Percentiles rank a stretch among this genome's conserved stretches.
phyloP scores from a whole-genome alignment of 92 coral and sea anemone species.

The Pocillopora meandrina region DNA sequence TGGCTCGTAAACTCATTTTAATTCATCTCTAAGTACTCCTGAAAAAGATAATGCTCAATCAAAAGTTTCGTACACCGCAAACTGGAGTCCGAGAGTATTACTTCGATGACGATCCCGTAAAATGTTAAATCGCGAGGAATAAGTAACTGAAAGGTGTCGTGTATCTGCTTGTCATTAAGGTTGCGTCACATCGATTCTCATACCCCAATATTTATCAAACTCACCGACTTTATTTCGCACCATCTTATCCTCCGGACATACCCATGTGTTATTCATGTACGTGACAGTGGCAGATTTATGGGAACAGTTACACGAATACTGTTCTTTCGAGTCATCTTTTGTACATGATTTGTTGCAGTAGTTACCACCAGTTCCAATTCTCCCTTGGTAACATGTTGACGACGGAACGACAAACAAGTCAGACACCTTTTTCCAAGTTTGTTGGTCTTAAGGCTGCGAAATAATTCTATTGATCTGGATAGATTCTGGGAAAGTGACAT shows the following conservation, averaged over 20 bases:
- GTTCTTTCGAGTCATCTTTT: not conserved
- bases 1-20: too few species aligned
- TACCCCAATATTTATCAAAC: not conserved
- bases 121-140: too few species aligned
- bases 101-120: too few species aligned
- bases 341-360: not conserved
- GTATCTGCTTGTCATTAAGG: too few species aligned
- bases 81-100: too few species aligned
- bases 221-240: not conserved
- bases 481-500: not conserved
- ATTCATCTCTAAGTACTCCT: too few species aligned
- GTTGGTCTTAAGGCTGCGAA: not conserved
- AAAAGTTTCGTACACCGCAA: too few species aligned
- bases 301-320: not conserved
- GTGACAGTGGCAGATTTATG: not conserved
- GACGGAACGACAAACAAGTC: not conserved
- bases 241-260: not conserved
- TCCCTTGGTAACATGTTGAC: not conserved
- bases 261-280: not conserved
- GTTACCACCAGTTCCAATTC: not conserved
- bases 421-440: not conserved
- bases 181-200: not conserved
- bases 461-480: not conserved
- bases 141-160: too few species aligned
- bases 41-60: too few species aligned